Conservation (phyloP, 2,797 vertebrate genomes). For the Hafferia zeledoni region DNA sequence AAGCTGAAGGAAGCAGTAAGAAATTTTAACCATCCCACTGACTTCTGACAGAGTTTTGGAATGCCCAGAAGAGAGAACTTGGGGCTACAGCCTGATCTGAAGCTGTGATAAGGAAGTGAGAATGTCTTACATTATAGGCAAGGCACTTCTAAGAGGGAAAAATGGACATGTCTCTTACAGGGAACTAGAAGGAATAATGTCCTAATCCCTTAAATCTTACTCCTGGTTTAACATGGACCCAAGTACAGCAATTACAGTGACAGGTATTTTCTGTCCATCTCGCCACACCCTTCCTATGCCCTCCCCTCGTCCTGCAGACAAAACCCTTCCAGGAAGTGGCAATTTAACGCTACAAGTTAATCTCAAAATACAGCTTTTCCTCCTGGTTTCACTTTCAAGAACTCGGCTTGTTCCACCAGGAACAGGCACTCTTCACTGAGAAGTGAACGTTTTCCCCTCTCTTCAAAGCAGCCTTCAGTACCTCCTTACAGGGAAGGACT, state of each 20-base stretch:
- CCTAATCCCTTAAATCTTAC: neutral
- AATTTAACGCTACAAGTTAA: neutral
- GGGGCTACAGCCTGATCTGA: neutral
- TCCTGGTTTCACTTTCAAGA: neutral
- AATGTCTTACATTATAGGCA: neutral
- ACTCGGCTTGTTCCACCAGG: neutral
- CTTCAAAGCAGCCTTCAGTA: neutral
- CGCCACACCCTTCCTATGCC: neutral
- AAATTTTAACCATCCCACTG: neutral
- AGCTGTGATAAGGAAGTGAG: neutral
- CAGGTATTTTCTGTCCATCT: neutral
- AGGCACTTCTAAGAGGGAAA: neutral
- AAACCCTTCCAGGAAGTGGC: neutral
- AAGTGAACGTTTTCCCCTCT: neutral
- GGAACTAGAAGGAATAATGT: neutral
- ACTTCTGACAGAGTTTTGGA: neutral
- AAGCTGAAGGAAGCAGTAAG: neutral
- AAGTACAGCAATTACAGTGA: neutral
- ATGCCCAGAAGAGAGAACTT: neutral
- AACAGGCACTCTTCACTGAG: rapidly evolving
- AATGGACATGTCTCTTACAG: rapidly evolving
- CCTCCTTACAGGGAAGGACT: neutral
- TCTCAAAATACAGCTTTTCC: neutral
- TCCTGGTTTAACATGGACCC: neutral
- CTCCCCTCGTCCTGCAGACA: neutral